These are phyloP conservation scores for Gracilinanus agilis DNA, from an alignment of 2,113 vertebrate genomes.

Conservation along the genomic window DNA sequence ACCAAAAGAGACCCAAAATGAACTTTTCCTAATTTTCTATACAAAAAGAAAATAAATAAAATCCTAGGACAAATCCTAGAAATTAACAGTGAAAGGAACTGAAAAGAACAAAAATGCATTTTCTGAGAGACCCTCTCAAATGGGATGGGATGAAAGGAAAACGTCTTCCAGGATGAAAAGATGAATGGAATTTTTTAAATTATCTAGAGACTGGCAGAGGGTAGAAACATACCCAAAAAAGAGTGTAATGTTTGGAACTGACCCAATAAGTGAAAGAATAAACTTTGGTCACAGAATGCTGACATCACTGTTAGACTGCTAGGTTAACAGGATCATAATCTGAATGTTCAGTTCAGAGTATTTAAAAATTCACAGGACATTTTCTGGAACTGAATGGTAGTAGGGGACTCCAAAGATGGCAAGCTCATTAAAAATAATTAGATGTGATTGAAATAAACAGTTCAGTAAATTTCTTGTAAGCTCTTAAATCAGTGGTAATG, in stretches of 20 bases:
- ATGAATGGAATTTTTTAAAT: not conserved
- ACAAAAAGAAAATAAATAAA: not conserved
- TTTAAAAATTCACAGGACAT: slow-evolving; percentile 2
- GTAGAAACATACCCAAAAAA: not conserved
- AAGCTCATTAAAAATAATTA: slow-evolving; percentile 18
- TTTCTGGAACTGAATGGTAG: not conserved
- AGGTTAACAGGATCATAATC: not conserved
- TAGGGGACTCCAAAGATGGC: not conserved
- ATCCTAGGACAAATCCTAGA: not conserved
- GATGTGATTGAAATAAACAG: not conserved
- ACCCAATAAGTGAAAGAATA: not conserved
- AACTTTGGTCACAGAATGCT: not conserved
- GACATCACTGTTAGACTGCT: not conserved
- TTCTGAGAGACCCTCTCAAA: not conserved
- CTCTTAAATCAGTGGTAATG: not conserved
- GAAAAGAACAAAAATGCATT: not conserved
- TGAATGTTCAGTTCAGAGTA: not conserved
- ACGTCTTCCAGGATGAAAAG: not conserved
- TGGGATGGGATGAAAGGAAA: not conserved
- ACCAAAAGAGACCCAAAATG: not conserved
- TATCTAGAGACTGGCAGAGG: not conserved
- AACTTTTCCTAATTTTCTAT: not conserved
- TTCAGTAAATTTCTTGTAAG: not conserved
- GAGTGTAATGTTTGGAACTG: not conserved
- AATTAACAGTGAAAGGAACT: not conserved